Base-by-base conservation (phyloP, 2,113 vertebrate genomes). In the Scopus umbretta region DNA sequence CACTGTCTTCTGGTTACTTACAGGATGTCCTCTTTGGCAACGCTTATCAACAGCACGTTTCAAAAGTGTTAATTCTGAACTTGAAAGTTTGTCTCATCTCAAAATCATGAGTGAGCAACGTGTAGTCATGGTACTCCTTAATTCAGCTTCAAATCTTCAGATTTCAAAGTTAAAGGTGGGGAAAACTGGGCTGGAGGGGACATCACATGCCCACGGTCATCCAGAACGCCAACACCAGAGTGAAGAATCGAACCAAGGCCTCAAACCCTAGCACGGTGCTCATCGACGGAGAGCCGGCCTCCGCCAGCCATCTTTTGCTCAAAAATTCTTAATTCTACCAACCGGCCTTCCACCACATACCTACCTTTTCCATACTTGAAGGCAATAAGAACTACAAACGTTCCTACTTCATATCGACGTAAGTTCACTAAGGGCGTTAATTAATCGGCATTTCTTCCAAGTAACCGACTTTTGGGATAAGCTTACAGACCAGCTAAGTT, bases 161-260 rank as follows among this genome's bases (percentile, higher is more conserved):
- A 62, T 70, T 49, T 76, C 40, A 29, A 71, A 25, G n/a, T 25
- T 32, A 45, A 38, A 36, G 1, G 16, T 1, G 7, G 13, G 12
- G 15, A 42, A 50, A 63, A 14, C 16, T 10, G 22, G 20, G 49
- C 32, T 62, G 18, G 29, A 61, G n/a, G 43, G 73, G 32, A 58
- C 14, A 0, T 7, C 4, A 17, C 27, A 3, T 21, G 22, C 29
- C 47, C 15, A 5, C 0, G 3, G 40, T 19, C 47, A 34, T 9
- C 42, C 36, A 71, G 58, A 40, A 47, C 55, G 36, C 16, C 23
- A 34, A 15, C 6, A 58, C 38, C 34, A 47, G 34, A 38, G 50
- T 0, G 1, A 7, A 29, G 56, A 86, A 10, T 8, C 7, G 49
- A 53, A 29, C 18, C 8, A 25, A 61, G 25, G 27, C 13, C 52